These are phyloP conservation scores for Aphidoletes aphidimyza DNA, from an alignment of 2,888 invertebrate genomes.

Conservation along the genomic window DNA sequence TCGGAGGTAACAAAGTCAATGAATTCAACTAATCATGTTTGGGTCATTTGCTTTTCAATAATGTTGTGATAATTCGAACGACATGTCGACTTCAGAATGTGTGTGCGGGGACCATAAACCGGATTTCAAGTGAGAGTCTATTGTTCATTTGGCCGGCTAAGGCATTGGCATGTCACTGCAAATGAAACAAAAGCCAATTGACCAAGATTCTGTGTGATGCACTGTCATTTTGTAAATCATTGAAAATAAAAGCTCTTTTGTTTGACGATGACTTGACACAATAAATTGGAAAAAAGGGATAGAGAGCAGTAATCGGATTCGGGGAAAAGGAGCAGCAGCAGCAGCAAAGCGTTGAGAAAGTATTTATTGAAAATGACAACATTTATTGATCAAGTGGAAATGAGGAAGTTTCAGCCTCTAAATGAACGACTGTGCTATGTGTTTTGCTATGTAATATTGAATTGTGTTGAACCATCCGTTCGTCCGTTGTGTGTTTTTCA, in stretches of 20 bases:
- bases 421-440: not conserved
- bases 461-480: not conserved
- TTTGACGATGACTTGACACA: no score
- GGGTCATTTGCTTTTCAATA: not conserved
- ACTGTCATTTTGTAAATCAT: no score
- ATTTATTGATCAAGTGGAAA: not conserved
- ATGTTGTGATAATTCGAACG: no score
- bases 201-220: no score
- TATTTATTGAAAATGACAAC: conserved; percentile 23
- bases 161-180: not conserved
- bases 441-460: conserved; percentile 21
- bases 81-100: not conserved
- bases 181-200: not conserved
- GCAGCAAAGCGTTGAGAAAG: no score
- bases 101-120: no score
- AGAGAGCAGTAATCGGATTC: not conserved
- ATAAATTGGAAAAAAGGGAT: no score
- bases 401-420: not conserved
- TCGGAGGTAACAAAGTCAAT: no score
- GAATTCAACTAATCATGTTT: not conserved
- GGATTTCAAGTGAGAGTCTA: not conserved
- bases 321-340: not conserved
- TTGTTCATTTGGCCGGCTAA: not conserved
- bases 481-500: no score
- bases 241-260: not conserved